A percentile compares a stretch with the other conserved stretches of the same genome.
phyloP scores from a whole-genome alignment of 37 sponge, comb jelly and placozoan species.

The Axinella damicornis region DNA sequence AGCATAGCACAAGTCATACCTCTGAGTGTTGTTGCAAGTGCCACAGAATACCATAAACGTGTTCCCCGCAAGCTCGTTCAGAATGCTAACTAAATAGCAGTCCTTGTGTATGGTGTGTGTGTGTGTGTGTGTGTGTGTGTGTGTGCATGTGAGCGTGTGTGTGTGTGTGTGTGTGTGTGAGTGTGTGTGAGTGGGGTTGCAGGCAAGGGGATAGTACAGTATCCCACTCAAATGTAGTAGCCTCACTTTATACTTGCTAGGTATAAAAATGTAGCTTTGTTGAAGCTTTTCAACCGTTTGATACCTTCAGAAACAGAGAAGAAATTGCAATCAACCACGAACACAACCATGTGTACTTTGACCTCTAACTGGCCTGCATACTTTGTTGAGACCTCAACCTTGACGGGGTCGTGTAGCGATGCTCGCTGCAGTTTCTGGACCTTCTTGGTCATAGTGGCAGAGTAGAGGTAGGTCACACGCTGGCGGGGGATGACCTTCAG shows the following conservation, averaged over 20 bases:
- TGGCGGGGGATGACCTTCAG: constrained; percentile 91
- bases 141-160: neutral
- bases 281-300: constrained; percentile 96
- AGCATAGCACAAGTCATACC: no score
- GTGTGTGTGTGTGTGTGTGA: no score
- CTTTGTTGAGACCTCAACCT: constrained; percentile 97
- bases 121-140: neutral
- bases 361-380: constrained; percentile 23
- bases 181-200: neutral
- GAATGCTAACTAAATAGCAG: constrained; percentile 95
- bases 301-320: constrained; percentile 46
- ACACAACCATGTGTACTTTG: no score
- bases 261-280: constrained; percentile 96
- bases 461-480: constrained; percentile 92
- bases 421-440: constrained; percentile 98
- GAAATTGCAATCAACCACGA: neutral
- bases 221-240: neutral
- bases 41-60: constrained; percentile 99
- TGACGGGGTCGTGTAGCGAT: constrained; percentile 92
- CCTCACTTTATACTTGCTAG: constrained; percentile 89
- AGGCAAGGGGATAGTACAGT: neutral
- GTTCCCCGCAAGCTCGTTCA: constrained; percentile 98
- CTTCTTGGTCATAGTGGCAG: constrained; percentile 99
- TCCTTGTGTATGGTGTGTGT: constrained; percentile 51
- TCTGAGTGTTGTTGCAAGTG: constrained; percentile 94